Evolutionary conservation across 2,888 invertebrate genomes (phyloP), one percentile per base, ranked within the genome.

Genomic region (Cheilosia variabilis): DNA sequence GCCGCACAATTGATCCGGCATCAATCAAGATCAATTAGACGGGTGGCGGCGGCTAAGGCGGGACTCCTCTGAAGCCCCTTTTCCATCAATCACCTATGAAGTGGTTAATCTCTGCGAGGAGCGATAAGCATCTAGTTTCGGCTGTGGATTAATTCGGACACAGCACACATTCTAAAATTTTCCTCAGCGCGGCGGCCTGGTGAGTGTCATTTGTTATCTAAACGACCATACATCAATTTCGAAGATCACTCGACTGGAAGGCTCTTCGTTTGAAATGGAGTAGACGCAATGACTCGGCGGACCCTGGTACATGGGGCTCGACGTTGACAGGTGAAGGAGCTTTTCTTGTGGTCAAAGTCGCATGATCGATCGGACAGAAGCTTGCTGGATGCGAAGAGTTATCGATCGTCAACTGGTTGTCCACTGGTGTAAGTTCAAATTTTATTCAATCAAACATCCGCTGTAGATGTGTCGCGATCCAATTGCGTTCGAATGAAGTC

Each of bases 301-400:
- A 45, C 53, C 22, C 45, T 10, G 37, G 10, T 31, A 17, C 45
- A 24, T 19, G 76, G 62, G 68, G 57, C 69, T 73, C 79, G 69
- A 73, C 71, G 84, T 69, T 80, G 84, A 84, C 84, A 84, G 69
- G 80, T 84, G 84, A 80, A 75, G 75, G 84, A 80, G 84, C 84
- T 84, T 84, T 52, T 57, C 43, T 52, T 45, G 52, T 19, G 62
- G 47, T 72, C 55, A 15, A 57, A 58, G 53, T 77, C 55, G 10
- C 57, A 60, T 84, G 84, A 84, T 84, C 75, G 84, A 84, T 84
- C 19, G 84, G 80, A 43, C 75, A 80, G 80, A 84, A 84, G 84
- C 76, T 71, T 71, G 45, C 43, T 72, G 63, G 62, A 57, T 17
- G 72, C 50, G 34, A 50, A 80, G 81, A 86, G 77, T 68, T 71